phyloP scores from a whole-genome alignment of 2,888 invertebrate species.

The Phengaris alcon region DNA sequence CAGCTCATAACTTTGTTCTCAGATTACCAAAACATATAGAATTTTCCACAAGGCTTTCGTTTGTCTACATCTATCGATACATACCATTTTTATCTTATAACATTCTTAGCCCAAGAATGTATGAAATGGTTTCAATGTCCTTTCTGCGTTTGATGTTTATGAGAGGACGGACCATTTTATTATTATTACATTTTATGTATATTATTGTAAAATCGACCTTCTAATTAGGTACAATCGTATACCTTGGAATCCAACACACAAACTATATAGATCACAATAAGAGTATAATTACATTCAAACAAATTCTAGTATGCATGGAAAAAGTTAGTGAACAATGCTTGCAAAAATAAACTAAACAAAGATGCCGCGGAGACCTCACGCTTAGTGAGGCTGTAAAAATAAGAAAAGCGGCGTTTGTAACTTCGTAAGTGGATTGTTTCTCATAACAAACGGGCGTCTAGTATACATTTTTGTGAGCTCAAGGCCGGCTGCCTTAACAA shows the following conservation, averaged over 20 bases:
- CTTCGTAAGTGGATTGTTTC: slow-evolving; percentile 28
- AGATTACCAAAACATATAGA: too few relatives aligned
- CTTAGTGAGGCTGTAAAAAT: slow-evolving; percentile 27
- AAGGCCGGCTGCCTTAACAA: slow-evolving; percentile 19
- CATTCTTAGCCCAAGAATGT: too few relatives aligned
- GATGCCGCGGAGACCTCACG: slow-evolving; percentile 27
- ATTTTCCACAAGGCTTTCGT: too few relatives aligned
- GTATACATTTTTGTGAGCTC: slow-evolving; percentile 25
- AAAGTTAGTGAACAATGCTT: slow-evolving; percentile 26
- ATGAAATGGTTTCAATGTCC: too few relatives aligned
- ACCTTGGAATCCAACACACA: neutral
- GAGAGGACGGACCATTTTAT: too few relatives aligned
- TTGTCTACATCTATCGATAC: too few relatives aligned
- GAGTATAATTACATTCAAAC: neutral
- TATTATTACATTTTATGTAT: too few relatives aligned
- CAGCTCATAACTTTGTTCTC: too few relatives aligned
- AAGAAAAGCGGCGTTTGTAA: slow-evolving; percentile 25
- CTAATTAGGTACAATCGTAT: neutral
- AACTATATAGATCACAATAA: neutral
- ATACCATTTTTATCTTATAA: too few relatives aligned
- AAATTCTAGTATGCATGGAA: slow-evolving; percentile 4
- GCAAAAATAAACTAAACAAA: slow-evolving; percentile 27
- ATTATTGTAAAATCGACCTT: neutral
- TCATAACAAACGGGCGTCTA: slow-evolving; percentile 26
- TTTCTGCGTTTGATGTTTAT: too few relatives aligned